Base-by-base conservation (phyloP, 2,797 vertebrate species). In the Spinus olivaceus region DNA sequence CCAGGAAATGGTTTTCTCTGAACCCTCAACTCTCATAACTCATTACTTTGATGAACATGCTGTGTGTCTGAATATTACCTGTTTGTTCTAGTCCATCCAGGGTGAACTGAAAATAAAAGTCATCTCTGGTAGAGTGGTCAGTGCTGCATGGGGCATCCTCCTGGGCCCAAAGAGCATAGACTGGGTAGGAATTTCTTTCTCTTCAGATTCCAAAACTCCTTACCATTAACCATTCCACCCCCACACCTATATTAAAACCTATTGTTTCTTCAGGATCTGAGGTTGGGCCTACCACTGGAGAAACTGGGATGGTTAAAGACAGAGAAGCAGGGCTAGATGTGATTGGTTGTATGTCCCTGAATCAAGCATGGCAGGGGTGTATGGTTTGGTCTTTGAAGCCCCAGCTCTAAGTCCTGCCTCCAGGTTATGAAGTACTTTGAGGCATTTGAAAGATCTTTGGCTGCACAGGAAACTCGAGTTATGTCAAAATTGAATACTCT, bases 271-370 rank as follows among this genome's bases (percentile, higher is more conserved):
- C 35, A 42, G 24, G 2, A 17, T 22, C 24, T 59, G 53, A 56
- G 44, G n/a, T 3, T 19, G 39, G 42, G 42, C 16, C n/a, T 10
- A 1, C 25, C 7, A 8, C 6, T 41, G 59, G 35, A 44, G 33
- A 81, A 79, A 33, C 1, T 30, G 32, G 14, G 3, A 5, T 30
- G 28, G 32, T 25, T 92, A 25, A 81, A 46, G 78, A 12, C 1
- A 13, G 32, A 81, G 61, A n/a, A 37, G 28, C 22, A 35, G 44
- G 9, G n/a, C 49, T 41, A 30, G 22, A 39, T 79, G 23, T 23
- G 37, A 21, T 27, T 1, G 1, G 4, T 42, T 42, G 8, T 0
- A 0, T 18, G 22, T 49, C 16, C 72, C 27, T 44, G 32, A 77
- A 39, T 57, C 25, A 41, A 65, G 22, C 42, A 44, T 0, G 3